Conservation (phyloP, 2,113 vertebrate genomes). For the Promerops cafer region DNA sequence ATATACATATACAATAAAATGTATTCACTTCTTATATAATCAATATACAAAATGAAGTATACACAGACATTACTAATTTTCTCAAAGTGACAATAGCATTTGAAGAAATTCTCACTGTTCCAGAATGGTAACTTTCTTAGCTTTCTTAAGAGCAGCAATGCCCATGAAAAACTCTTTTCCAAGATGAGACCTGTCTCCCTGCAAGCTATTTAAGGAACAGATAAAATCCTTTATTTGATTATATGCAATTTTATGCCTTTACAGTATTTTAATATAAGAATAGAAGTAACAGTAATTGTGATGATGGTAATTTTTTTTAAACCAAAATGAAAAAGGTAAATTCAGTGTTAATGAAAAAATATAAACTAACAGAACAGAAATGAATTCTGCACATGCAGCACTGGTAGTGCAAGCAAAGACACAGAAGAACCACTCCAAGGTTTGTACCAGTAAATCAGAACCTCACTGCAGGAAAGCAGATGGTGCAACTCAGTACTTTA, state of each 20-base stretch:
- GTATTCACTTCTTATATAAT: background rate
- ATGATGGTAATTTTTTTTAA: background rate
- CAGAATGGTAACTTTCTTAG: background rate
- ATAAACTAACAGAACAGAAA: conserved; percentile 14
- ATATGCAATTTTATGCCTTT: background rate
- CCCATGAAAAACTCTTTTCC: background rate
- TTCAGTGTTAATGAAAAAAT: conserved; percentile 34
- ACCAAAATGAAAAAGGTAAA: conserved; percentile 36
- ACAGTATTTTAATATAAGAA: conserved; percentile 10
- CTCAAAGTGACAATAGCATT: background rate
- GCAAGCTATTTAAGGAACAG: background rate
- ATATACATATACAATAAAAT: background rate
- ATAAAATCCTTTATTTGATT: conserved; percentile 25
- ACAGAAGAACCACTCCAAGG: background rate
- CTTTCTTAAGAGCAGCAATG: background rate
- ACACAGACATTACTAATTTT: background rate
- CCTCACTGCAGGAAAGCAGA: background rate
- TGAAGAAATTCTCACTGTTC: background rate
- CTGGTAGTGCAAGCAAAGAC: background rate
- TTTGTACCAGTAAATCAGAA: background rate
- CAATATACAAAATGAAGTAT: background rate
- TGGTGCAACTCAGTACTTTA: background rate
- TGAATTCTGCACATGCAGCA: background rate
- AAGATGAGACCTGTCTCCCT: background rate
- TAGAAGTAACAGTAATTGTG: conserved; percentile 1